A percentile compares a stretch with the other conserved stretches of the same genome.
These are phyloP conservation scores for Anhinga rufa DNA, from an alignment of 2,113 vertebrate species.

Conservation along the genomic window DNA sequence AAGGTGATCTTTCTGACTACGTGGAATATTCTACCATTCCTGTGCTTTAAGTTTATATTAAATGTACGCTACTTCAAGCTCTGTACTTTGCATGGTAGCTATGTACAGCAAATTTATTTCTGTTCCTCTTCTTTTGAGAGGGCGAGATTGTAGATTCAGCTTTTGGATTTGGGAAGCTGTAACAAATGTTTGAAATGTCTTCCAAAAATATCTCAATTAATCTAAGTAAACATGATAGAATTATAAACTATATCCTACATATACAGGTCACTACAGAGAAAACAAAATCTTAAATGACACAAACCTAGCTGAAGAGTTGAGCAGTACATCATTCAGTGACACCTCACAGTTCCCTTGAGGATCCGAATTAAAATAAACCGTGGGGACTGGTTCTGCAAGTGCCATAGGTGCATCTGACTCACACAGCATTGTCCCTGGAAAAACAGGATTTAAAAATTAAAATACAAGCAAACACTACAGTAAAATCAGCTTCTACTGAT, in stretches of 20 bases:
- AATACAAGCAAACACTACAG: neutral
- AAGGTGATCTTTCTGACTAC: neutral
- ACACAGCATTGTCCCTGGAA: conserved; percentile 70
- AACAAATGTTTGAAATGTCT: neutral
- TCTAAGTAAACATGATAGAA: neutral
- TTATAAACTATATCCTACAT: neutral
- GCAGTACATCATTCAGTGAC: conserved; percentile 27
- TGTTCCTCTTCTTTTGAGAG: neutral
- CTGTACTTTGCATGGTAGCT: neutral
- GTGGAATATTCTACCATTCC: neutral
- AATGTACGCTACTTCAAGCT: neutral
- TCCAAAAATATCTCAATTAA: neutral
- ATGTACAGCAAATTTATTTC: neutral
- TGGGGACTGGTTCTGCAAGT: conserved; percentile 47
- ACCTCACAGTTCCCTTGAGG: neutral
- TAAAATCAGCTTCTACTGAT: neutral
- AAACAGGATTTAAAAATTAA: neutral
- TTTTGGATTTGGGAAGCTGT: neutral
- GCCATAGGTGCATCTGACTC: conserved; percentile 65
- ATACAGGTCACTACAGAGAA: neutral
- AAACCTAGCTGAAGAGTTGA: conserved; percentile 65
- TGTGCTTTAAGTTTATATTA: neutral
- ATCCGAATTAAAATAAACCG: neutral
- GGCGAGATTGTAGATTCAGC: neutral
- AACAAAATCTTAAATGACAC: neutral